A percentile compares a stretch with the other conserved stretches of the same genome.
Conservation (phyloP, 2,888 invertebrate genomes). For the Daptonema setosum region DNA sequence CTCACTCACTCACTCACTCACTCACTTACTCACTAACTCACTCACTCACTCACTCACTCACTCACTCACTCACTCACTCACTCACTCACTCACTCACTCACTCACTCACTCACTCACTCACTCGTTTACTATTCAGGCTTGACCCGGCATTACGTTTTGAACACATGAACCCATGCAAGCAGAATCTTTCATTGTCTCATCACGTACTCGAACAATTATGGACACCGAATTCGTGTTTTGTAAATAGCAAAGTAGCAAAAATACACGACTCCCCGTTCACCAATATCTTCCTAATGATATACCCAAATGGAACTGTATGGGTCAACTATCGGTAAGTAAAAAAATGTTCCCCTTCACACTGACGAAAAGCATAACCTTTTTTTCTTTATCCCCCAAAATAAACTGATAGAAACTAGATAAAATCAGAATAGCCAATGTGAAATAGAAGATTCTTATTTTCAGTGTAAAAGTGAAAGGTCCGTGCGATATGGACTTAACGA, state of each 20-base stretch:
- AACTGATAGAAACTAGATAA: too few species aligned
- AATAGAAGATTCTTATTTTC: background rate
- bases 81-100: too few species aligned
- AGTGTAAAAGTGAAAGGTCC: slow-evolving; percentile 25
- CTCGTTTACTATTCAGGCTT: too few species aligned
- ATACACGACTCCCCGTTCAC: slow-evolving; percentile 25
- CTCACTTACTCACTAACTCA: too few species aligned
- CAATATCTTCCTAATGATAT: slow-evolving; percentile 24
- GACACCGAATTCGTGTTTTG: slow-evolving; percentile 21
- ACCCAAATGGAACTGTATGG: slow-evolving; percentile 23
- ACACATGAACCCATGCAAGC: slow-evolving; percentile 24
- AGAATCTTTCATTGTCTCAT: slow-evolving; percentile 12
- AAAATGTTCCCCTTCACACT: too few species aligned
- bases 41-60: too few species aligned
- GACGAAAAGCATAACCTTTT: too few species aligned
- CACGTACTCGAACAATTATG: slow-evolving; percentile 18
- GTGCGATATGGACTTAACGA: slow-evolving; percentile 18
- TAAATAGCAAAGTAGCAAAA: slow-evolving; percentile 23
- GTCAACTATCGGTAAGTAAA: slow-evolving; percentile 18
- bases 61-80: too few species aligned
- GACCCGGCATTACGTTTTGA: slow-evolving; percentile 19
- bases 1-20: too few species aligned
- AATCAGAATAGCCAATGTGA: background rate
- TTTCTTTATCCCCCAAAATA: too few species aligned
- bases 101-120: too few species aligned